Conservation (phyloP, 2,797 vertebrate species). For the Darevskia mixta region DNA sequence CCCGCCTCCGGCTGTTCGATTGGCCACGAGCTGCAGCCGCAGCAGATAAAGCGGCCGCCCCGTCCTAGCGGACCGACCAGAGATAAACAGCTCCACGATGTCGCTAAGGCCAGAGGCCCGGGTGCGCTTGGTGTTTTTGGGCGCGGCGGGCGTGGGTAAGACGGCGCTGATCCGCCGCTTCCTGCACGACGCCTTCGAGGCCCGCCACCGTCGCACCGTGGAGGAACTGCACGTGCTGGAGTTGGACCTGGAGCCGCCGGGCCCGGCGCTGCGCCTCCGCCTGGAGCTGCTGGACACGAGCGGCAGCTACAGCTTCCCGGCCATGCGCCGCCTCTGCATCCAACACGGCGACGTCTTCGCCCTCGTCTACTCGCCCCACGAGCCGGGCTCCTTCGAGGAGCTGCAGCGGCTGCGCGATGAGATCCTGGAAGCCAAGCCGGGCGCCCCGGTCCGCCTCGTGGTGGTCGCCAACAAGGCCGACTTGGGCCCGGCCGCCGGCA, state of each 20-base stretch:
- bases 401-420: constrained; percentile 77
- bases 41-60: neutral
- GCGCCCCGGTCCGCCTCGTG: constrained; percentile 66
- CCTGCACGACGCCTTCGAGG: constrained; percentile 76
- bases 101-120: neutral
- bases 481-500: constrained; percentile 54
- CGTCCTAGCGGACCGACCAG: neutral
- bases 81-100: neutral
- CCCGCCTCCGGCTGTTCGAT: neutral
- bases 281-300: constrained; percentile 84
- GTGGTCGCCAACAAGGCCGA: constrained; percentile 77
- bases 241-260: constrained; percentile 15
- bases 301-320: constrained; percentile 84
- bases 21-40: neutral
- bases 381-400: constrained; percentile 77
- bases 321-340: constrained; percentile 83
- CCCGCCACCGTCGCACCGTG: constrained; percentile 79
- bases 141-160: constrained; percentile 81
- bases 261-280: constrained; percentile 48
- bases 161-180: constrained; percentile 80
- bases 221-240: constrained; percentile 79
- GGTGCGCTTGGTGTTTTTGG: constrained; percentile 80
- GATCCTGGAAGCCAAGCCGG: constrained; percentile 73
- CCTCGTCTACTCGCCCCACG: constrained; percentile 78
- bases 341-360: constrained; percentile 79